A percentile compares a stretch with the other conserved stretches of the same genome.
Evolutionary conservation across 2,797 vertebrate genomes (phyloP).

Genomic region (Acridotheres tristis): DNA sequence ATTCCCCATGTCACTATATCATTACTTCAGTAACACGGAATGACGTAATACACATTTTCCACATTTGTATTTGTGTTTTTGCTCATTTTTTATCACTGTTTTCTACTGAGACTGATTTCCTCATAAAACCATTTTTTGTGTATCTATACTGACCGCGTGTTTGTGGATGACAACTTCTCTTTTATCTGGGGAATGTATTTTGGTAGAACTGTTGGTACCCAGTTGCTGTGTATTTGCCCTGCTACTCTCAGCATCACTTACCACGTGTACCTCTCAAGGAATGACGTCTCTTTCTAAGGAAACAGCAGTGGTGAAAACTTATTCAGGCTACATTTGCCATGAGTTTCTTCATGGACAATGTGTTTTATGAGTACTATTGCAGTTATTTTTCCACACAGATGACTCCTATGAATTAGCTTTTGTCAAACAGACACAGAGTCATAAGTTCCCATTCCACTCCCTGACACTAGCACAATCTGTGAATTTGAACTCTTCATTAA

Average conservation of each 20-base stretch:
- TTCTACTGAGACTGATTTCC: not conserved
- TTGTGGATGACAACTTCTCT: constrained; percentile 13
- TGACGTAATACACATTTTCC: not conserved
- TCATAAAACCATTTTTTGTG: not conserved
- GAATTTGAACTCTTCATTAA: not conserved
- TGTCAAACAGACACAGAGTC: not conserved
- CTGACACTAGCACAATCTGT: not conserved
- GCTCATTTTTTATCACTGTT: not conserved
- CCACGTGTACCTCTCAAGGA: not conserved
- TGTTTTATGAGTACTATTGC: constrained; percentile 1
- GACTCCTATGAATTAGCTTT: constrained; percentile 16
- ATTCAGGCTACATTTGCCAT: not conserved
- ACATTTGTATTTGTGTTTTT: not conserved
- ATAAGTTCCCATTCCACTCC: not conserved
- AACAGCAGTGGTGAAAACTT: not conserved
- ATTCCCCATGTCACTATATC: not conserved
- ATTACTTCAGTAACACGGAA: not conserved
- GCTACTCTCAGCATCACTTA: not conserved
- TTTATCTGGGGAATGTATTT: not conserved
- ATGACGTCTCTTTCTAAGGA: not conserved
- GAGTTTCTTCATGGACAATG: not conserved
- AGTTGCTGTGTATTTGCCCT: not conserved
- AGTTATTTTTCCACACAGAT: constrained; percentile 14
- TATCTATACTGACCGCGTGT: not conserved
- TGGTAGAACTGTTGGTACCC: not conserved